Evolutionary conservation across 1,140 invertebrate genomes (phyloP).

Genomic region (Brachionus koreanus): DNA sequence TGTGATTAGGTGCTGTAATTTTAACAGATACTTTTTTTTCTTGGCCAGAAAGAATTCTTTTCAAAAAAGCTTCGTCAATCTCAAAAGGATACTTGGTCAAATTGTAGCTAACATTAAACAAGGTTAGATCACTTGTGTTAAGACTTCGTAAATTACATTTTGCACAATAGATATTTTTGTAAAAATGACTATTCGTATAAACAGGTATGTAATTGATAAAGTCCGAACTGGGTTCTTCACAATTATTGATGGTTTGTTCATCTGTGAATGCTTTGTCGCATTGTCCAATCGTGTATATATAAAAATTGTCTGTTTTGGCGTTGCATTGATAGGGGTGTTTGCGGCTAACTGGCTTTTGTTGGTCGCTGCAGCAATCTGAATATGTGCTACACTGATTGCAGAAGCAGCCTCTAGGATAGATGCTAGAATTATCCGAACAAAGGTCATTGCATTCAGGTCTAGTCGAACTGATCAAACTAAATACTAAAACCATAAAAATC

Average conservation of each 20-base stretch:
- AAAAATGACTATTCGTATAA: background rate
- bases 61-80: background rate
- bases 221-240: background rate
- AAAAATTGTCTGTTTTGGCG: background rate
- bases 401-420: background rate
- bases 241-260: background rate
- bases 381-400: background rate
- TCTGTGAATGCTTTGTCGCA: background rate
- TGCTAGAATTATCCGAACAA: background rate
- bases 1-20: background rate
- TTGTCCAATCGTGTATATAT: background rate
- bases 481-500: background rate
- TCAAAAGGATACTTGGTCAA: background rate
- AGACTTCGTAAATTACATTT: background rate
- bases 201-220: background rate
- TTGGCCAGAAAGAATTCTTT: background rate
- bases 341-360: background rate
- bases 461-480: background rate
- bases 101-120: background rate
- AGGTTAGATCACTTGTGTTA: background rate
- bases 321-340: background rate
- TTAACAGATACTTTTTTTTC: background rate
- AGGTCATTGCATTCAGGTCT: background rate
- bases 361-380: background rate
- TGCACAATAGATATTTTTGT: conserved; percentile 2